Evolutionary conservation across 2,113 vertebrate species (phyloP).

Genomic region (Erpornis zantholeuca): DNA sequence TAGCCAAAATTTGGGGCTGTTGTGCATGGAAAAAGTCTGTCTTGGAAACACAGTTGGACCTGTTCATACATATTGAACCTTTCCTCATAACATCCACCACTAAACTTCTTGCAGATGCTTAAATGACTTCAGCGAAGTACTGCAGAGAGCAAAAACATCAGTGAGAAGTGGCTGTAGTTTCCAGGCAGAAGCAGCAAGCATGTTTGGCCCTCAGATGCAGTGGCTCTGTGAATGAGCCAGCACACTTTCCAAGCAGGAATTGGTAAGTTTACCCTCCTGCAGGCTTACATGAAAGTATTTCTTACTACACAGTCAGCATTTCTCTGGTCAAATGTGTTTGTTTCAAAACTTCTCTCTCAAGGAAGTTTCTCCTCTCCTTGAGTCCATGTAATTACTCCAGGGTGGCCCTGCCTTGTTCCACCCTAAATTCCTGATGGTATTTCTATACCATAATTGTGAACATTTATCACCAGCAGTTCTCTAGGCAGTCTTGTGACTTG

Average conservation of each 20-base stretch:
- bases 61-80: background rate
- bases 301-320: background rate
- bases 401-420: background rate
- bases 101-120: background rate
- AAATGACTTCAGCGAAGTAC: background rate
- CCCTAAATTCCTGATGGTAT: conserved; percentile 30
- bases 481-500: background rate
- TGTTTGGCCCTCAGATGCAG: background rate
- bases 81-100: background rate
- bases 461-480: background rate
- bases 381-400: background rate
- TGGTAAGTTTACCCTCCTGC: background rate
- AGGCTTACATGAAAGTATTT: background rate
- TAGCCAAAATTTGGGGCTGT: background rate
- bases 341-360: background rate
- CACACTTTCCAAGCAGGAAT: background rate
- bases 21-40: background rate
- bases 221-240: background rate
- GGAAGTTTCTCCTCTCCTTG: background rate
- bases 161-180: background rate
- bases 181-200: background rate
- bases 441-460: background rate
- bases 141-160: background rate
- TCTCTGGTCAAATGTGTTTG: background rate
- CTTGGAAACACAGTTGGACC: background rate